Evolutionary conservation across 2,113 vertebrate species (phyloP), one percentile per base, ranked within the genome.

Genomic region (Psettodes erumei): DNA sequence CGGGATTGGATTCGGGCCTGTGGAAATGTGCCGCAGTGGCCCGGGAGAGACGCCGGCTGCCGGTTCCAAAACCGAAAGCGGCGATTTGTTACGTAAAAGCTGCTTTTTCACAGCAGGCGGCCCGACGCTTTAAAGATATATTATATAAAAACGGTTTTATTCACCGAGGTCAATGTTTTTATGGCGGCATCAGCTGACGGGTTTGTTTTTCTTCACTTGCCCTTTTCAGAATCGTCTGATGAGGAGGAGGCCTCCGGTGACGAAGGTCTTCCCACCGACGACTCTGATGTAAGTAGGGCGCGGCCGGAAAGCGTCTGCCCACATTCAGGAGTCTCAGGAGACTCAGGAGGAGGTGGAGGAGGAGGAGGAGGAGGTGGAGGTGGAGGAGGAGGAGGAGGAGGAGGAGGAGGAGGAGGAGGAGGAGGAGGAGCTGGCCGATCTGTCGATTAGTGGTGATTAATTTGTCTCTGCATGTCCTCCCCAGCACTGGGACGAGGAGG

Each of bases 401-500:
- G n/a, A n/a, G n/a, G n/a, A n/a, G n/a, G n/a, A n/a, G n/a, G n/a
- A n/a, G n/a, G n/a, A n/a, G n/a, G n/a, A n/a, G n/a, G n/a, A n/a
- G n/a, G n/a, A n/a, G 3, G 18, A 18, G 5, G 35, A 62, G 6
- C 38, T 27, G 55, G 42, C 11, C 11, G 2, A 13, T 2, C 21
- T 8, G 8, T 11, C 10, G n/a, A 47, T 47, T 4, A 47, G 8
- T 21, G 11, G n/a, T 21, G n/a, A 5, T 43, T 43, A 1, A 45
- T 19, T 12, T 35, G 11, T 37, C 10, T 71, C n/a, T 30, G 43
- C 13, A 55, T 35, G n/a, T 61, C 40, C 8, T 79, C 80, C 50
- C 61, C 93, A 97, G 92, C 93, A 97, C 81, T 98, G 97, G 98
- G 97, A 98, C 45, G 96, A 96, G 71, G 94, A 96, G 18, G 85